phyloP scores from a whole-genome alignment of 1,140 invertebrate genomes.

The Drosophila trapezifrons region DNA sequence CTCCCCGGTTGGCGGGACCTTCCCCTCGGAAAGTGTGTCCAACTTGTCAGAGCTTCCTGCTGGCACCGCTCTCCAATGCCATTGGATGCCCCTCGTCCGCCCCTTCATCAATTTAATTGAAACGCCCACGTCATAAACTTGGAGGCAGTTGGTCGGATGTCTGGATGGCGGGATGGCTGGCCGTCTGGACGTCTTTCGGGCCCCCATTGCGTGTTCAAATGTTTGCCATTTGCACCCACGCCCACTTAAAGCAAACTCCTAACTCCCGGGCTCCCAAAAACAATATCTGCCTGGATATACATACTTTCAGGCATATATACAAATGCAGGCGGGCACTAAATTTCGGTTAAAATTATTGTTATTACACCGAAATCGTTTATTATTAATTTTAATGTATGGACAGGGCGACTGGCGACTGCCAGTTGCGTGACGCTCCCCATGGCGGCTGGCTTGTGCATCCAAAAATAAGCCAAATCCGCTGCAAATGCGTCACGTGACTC shows the following conservation, averaged over 20 bases:
- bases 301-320: neutral
- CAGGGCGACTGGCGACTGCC: conserved; percentile 16
- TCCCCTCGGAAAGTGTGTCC: conserved; percentile 36
- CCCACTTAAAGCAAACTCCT: conserved; percentile 57
- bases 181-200: conserved; percentile 26
- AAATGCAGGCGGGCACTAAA: conserved; percentile 70
- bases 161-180: conserved; percentile 21
- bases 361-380: conserved; percentile 81
- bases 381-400: conserved; percentile 82
- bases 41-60: conserved; percentile 67
- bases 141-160: conserved; percentile 55
- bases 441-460: conserved; percentile 63
- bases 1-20: neutral
- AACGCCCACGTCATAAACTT: conserved; percentile 80
- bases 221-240: conserved; percentile 80
- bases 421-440: conserved; percentile 64
- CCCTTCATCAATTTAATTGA: conserved; percentile 74
- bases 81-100: conserved; percentile 2
- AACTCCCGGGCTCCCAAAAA: conserved; percentile 44
- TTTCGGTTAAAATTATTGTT: conserved; percentile 80
- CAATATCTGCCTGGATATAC: conserved; percentile 29
- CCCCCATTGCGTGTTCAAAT: conserved; percentile 77
- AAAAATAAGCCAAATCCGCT: conserved; percentile 57
- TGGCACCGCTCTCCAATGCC: conserved; percentile 33
- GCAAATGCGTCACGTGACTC: conserved; percentile 77